Evolutionary conservation across 2,113 vertebrate genomes (phyloP), one percentile per base, ranked within the genome.

Genomic region (Salvelinus namaycush): DNA sequence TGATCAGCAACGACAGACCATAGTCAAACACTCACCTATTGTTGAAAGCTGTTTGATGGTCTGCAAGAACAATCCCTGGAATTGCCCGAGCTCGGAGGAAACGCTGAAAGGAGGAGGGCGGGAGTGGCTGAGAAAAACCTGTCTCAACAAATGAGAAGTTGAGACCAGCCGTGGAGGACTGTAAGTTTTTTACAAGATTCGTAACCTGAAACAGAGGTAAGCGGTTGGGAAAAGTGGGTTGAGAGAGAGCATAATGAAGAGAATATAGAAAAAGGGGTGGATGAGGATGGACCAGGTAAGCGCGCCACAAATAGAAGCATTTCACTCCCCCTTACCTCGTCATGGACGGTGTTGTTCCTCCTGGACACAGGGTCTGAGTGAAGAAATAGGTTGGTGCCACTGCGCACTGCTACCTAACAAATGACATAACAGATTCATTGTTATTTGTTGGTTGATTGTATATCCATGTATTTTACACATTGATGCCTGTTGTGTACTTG

Each of bases 81-180:
- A 99, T 92, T 1, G 86, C 88, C 4, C 84, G 91, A 72, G 85
- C 90, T 3, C 91, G 92, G 14, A 99, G 94, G 86, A 99, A 99
- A 8, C 96, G 93, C 83, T 99, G 97, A 81, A 99, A 95, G 77
- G 97, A 99, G 0, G 95, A 96, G 0, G 97, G 97, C 0, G 97
- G 97, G 5, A 99, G 96, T 0, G 96, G 90, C 86, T 96, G 95
- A 5, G 93, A 93, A 44, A 66, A 29, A 0, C 0, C 2, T 0
- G 82, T 85, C n/a, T 92, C 94, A 0, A 7, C 76, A 22, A 96
- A 6, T 0, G 89, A 18, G 1, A 99, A 22, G 0, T 18, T 74
- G 0, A 92, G 48, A 0, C 7, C 67, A 0, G 0, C 0, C 1
- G 89, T 88, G 16, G 88, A 89, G 0, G 1, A n/a, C 0, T 73